These are phyloP conservation scores for Atta cephalotes DNA, from an alignment of 1,140 invertebrate genomes.

Conservation along the genomic window DNA sequence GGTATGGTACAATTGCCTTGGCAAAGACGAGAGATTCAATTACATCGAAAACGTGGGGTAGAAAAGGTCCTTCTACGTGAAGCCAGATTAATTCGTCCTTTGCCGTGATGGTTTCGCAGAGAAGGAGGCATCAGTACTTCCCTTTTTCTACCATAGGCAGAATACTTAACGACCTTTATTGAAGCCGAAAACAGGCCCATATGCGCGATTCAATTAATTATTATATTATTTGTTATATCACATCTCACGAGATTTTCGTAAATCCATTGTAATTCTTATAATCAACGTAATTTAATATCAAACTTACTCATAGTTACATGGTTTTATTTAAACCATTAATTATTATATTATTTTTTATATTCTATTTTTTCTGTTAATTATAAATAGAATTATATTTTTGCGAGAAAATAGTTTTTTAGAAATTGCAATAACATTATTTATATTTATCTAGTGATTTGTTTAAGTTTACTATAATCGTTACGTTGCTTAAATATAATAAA, in stretches of 20 bases:
- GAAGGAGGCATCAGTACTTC: conserved; percentile 55
- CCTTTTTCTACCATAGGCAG: conserved; percentile 54
- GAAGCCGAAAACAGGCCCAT: conserved; percentile 28
- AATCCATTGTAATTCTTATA: conserved; percentile 1
- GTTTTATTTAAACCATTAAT: not conserved
- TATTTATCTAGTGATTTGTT: too few species aligned
- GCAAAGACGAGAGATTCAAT: conserved; percentile 79
- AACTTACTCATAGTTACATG: not conserved
- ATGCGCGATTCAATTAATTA: conserved; percentile 41
- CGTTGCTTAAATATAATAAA: not conserved
- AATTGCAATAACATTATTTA: not conserved
- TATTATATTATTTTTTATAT: too few species aligned
- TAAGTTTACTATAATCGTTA: too few species aligned
- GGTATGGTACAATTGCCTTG: conserved; percentile 74
- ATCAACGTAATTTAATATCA: not conserved
- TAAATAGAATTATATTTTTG: not conserved
- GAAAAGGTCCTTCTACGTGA: conserved; percentile 68
- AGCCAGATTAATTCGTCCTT: conserved; percentile 78
- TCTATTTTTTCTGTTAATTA: not conserved
- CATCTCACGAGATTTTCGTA: not conserved
- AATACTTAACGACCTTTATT: conserved; percentile 68
- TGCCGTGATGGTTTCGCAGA: conserved; percentile 64
- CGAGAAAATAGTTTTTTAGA: not conserved
- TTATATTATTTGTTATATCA: conserved; percentile 3
- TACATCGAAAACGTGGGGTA: conserved; percentile 77